Percentiles rank a stretch among this genome's conserved stretches.
These are phyloP conservation scores for Apus apus DNA, from an alignment of 2,113 vertebrate species.

Conservation along the genomic window DNA sequence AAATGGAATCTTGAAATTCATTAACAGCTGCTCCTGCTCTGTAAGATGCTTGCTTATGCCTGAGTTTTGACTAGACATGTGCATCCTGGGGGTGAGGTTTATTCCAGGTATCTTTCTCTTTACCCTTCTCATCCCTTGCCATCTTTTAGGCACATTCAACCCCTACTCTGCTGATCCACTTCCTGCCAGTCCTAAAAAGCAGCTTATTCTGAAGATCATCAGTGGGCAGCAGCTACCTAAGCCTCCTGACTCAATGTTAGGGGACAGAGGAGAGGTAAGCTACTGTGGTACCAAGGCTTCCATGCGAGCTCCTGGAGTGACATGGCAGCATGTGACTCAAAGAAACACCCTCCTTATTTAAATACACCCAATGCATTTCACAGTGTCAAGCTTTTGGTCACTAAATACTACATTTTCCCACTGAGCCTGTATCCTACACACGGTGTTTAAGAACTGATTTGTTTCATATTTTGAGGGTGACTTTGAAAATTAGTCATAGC, in stretches of 20 bases:
- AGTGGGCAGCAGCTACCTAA: constrained; percentile 98
- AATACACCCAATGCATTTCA: neutral
- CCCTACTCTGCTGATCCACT: constrained; percentile 92
- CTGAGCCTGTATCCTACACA: fast-evolving
- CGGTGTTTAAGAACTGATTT: neutral
- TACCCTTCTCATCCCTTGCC: neutral
- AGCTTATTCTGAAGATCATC: constrained; percentile 95
- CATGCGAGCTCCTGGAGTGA: neutral
- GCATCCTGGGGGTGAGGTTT: neutral
- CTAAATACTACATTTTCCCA: neutral
- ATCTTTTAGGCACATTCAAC: constrained; percentile 88
- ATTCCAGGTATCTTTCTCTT: neutral
- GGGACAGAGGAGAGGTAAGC: constrained; percentile 94
- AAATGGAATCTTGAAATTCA: neutral
- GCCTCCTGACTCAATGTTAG: constrained; percentile 96
- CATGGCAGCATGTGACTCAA: neutral
- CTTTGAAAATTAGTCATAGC: neutral
- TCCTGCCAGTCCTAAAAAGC: constrained; percentile 95
- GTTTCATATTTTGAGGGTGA: neutral
- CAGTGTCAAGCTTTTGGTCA: neutral
- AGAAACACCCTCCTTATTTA: neutral
- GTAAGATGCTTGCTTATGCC: neutral
- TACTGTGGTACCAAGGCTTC: neutral
- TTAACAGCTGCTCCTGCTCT: neutral
- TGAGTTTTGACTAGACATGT: neutral